Base-by-base conservation (phyloP, 2,113 vertebrate genomes). In the Sceloporus tristichus region DNA sequence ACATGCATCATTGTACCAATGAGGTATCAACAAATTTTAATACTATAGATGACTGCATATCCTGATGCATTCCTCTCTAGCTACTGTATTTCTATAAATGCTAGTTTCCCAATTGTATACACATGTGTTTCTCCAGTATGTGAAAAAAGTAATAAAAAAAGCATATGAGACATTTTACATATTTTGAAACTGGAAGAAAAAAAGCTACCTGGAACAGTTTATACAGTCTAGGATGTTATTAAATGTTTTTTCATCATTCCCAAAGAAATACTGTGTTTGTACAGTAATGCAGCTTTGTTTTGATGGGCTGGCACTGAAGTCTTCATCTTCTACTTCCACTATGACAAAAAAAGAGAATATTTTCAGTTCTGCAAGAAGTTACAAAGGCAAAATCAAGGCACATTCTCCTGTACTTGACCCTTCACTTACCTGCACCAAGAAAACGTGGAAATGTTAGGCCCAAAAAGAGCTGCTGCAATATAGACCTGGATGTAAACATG, bases 201-300 rank as follows among this genome's bases (percentile, higher is more conserved):
- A 89, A 38, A 74, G 87, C 90, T 97, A 99, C 99, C 99, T 98
- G 94, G 98, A 99, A 90, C 99, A 99, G 96, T 99, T 99, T 91
- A 97, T 98, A 95, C 99, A 99, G 95, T 99, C 98, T 92, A 99
- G 94, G 14, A 98, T 96, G 65, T 98, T 98, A 91, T 94, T 92
- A 95, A 99, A 98, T 34, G 98, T 98, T 95, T 96, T 98, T 90
- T 98, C 98, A 1, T 98, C 97, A 25, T 98, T 99, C 92, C 98
- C 98, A 90, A 99, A 99, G 97, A 99, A 99, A 96, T 99, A 99
- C 90, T 99, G 99, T 9, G 98, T 99, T 95, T 99, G 99, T 91
- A 99, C 98, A 2, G 98, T 99, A 93, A 99, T 99, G 85, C 99
- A 99, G 95, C 99, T 99, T 93, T 99, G 98, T 95, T 99, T 99